Conservation (phyloP, 2,797 vertebrate species). For the Etheostoma perlongum region DNA sequence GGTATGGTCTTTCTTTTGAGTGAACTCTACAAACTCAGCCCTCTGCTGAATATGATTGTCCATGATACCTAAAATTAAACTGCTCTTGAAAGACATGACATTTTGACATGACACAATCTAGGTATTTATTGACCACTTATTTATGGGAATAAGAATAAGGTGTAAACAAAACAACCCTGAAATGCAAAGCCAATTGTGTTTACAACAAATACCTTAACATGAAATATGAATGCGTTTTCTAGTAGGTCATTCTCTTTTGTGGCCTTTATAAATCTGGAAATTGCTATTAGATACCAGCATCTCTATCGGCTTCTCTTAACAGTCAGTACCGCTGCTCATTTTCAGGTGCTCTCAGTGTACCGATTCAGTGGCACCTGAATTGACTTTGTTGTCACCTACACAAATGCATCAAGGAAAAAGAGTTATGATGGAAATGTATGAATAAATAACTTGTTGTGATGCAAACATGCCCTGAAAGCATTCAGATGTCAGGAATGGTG, state of each 20-base stretch:
- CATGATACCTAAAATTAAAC: no score
- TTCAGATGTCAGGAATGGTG: constrained; percentile 6
- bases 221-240: constrained; percentile 5
- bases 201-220: not conserved
- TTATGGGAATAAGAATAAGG: not conserved
- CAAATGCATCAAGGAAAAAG: constrained; percentile 54
- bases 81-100: not conserved
- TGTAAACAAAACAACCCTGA: not conserved
- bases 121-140: not conserved
- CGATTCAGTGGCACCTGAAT: constrained; percentile 35
- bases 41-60: not conserved
- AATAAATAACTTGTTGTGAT: constrained; percentile 22
- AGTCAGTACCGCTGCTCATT: constrained; percentile 13
- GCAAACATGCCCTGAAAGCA: constrained; percentile 25
- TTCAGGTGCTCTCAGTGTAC: constrained; percentile 24
- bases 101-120: not conserved
- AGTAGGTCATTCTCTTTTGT: not conserved
- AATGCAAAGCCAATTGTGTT: not conserved
- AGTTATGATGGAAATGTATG: constrained; percentile 26
- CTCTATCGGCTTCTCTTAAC: constrained; percentile 14
- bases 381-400: constrained; percentile 48
- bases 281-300: constrained; percentile 3
- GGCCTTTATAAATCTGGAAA: not conserved
- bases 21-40: not conserved
- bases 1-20: not conserved